Base-by-base conservation (phyloP, 2,888 invertebrate genomes). In the Dolomedes plantarius region DNA sequence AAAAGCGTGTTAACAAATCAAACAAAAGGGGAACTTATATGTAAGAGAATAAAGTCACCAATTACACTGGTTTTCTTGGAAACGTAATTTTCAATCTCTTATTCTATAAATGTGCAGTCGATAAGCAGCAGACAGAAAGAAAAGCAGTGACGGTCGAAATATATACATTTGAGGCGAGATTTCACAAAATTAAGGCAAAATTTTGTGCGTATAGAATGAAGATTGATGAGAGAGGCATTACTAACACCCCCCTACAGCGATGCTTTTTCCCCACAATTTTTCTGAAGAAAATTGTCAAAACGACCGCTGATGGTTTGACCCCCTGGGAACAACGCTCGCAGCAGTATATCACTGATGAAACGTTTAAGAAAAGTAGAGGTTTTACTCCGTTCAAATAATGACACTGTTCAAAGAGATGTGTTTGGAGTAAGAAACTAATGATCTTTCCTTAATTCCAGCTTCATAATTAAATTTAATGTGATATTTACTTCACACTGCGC, bases 301-400 rank as follows among this genome's bases (percentile, higher is more conserved):
- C 41, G 46, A 46, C 41, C 41, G 41, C 41, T 46, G 41, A 46
- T 46, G 41, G 41, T 9, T 46, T 46, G 41, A 46, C 41, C 41
- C 41, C 41, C 41, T 46, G 41, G 41, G 41, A 46, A 46, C n/a
- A 13, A 9, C 13, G 9, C 41, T 16, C 41, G 9, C 41, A 46
- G 41, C 41, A 46, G 41, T 16, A 2, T 5, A 46, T 46, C 41
- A 41, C 41, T 46, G 41, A 46, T 46, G 41, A 16, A 46, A 46
- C 41, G 41, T 46, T 46, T 46, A 46, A 46, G 41, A 46, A 16
- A 46, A 46, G 16, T 46, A 46, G 41, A 46, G 41, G 16, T 46
- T 46, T 46, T 46, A 46, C 41, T 46, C 46, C 9, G 1, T 46
- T 46, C 41, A 1, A 46, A 46, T 46, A 46, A 46, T 46, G 41